Conservation (phyloP, 2,113 vertebrate genomes). For the Brachypteracias leptosomus region DNA sequence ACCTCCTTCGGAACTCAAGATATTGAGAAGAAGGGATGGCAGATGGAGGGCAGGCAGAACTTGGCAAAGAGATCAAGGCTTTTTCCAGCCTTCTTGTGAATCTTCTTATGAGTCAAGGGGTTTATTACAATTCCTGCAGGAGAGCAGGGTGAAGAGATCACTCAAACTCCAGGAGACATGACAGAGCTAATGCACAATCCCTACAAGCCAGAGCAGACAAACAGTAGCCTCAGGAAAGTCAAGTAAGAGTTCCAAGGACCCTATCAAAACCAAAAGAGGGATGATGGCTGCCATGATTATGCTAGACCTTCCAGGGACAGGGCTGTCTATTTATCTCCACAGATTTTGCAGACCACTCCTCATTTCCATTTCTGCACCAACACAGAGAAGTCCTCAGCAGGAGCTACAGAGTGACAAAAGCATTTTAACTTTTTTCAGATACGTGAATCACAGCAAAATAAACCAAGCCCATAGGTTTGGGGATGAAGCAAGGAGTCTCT, state of each 20-base stretch:
- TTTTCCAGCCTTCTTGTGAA: not conserved
- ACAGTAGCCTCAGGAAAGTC: not conserved
- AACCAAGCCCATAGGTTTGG: not conserved
- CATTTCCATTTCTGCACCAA: not conserved
- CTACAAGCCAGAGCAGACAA: not conserved
- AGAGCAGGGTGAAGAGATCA: constrained; percentile 24
- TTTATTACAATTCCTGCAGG: constrained; percentile 22
- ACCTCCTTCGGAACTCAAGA: not conserved
- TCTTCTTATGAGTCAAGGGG: not conserved
- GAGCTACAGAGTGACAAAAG: not conserved
- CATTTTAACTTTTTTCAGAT: not conserved
- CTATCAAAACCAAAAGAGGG: not conserved
- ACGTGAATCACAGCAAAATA: not conserved
- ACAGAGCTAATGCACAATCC: not conserved
- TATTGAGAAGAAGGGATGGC: not conserved
- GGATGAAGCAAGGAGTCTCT: not conserved
- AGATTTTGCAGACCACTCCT: not conserved
- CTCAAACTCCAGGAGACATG: constrained; percentile 5
- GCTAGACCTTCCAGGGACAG: not conserved
- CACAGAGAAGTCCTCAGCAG: not conserved
- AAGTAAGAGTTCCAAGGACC: not conserved
- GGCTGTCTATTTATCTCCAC: not conserved
- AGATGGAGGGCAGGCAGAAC: constrained; percentile 37
- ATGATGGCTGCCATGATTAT: not conserved
- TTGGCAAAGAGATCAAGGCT: not conserved